phyloP scores from a whole-genome alignment of 92 coral and sea anemone genomes.

The Galaxea fascicularis region DNA sequence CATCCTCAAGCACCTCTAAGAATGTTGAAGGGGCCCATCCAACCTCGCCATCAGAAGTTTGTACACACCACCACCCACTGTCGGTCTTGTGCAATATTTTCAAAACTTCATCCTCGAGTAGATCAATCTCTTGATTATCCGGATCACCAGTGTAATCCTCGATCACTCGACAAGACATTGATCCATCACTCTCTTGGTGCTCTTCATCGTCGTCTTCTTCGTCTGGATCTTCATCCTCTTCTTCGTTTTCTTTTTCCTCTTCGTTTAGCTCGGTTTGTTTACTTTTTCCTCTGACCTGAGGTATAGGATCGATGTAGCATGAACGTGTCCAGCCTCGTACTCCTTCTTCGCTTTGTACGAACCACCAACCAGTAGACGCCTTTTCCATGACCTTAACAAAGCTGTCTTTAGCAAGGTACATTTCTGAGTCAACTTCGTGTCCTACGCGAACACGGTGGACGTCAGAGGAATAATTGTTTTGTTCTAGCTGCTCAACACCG shows the following conservation, averaged over 20 bases:
- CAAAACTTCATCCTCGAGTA: conserved; percentile 15
- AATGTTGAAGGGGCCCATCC: conserved; percentile 64
- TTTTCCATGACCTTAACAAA: conserved; percentile 45
- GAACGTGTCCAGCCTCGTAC: conserved; percentile 79
- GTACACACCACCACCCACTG: conserved; percentile 69
- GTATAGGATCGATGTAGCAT: conserved; percentile 35
- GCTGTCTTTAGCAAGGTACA: conserved; percentile 43
- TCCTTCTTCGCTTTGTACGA: conserved; percentile 26
- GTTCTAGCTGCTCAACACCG: neutral
- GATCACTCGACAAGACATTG: conserved; percentile 30
- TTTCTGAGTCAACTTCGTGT: conserved; percentile 34
- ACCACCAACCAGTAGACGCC: conserved; percentile 48
- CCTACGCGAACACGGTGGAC: conserved; percentile 12
- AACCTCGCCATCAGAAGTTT: conserved; percentile 10
- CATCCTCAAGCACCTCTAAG: conserved; percentile 26
- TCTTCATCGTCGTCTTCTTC: neutral
- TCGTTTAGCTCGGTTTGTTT: neutral
- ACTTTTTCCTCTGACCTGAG: neutral
- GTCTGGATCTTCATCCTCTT: neutral
- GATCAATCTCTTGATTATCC: conserved; percentile 37
- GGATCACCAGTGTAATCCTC: conserved; percentile 38
- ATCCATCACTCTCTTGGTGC: neutral
- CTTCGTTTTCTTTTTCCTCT: neutral
- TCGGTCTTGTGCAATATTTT: conserved; percentile 34
- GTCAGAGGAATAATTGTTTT: neutral